Conservation (phyloP, 2,113 vertebrate genomes). For the Capricornis sumatraensis region DNA sequence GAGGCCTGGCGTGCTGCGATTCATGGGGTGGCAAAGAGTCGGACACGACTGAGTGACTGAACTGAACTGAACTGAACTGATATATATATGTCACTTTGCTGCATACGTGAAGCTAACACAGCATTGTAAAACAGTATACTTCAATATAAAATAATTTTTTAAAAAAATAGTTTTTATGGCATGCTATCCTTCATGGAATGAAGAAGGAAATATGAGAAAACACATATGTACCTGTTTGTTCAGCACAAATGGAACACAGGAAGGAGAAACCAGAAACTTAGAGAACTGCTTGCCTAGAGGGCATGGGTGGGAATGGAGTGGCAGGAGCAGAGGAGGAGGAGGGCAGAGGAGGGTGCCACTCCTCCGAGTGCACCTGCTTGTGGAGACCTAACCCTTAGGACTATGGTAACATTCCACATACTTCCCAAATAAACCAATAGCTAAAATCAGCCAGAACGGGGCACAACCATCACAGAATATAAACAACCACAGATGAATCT, state of each 20-base stretch:
- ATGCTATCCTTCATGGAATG: neutral
- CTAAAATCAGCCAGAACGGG: rapidly evolving
- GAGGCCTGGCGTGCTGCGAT: too few species aligned
- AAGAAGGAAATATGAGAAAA: neutral
- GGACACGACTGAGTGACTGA: too few species aligned
- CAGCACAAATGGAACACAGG: neutral
- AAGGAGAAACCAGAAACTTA: neutral
- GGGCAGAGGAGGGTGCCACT: rapidly evolving
- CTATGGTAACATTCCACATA: neutral
- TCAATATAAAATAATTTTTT: neutral
- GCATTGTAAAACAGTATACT: neutral
- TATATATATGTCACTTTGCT: neutral
- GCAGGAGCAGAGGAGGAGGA: rapidly evolving
- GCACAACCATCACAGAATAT: too few species aligned
- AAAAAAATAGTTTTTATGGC: rapidly evolving
- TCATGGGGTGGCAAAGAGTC: too few species aligned
- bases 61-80: too few species aligned
- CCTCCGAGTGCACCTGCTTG: neutral
- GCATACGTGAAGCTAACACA: neutral
- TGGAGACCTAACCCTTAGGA: neutral
- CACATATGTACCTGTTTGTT: rapidly evolving
- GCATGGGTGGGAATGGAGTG: rapidly evolving
- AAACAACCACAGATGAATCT: too few species aligned
- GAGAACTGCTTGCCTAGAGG: neutral
- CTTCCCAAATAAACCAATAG: too few species aligned